phyloP scores from a whole-genome alignment of 2,888 invertebrate genomes.

The Euphydryas editha region DNA sequence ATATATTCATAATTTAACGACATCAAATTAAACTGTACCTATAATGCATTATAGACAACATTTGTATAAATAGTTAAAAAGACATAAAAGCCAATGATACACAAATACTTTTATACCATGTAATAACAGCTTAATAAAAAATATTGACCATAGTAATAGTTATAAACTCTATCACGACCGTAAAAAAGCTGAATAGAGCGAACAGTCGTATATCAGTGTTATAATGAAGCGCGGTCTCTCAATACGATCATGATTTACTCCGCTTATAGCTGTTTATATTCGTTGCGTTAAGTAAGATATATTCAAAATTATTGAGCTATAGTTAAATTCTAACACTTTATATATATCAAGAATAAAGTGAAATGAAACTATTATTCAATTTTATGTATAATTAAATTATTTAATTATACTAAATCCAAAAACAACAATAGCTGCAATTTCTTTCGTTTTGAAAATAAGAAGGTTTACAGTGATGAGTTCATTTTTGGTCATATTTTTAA shows the following conservation, averaged over 20 bases:
- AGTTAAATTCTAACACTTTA: not conserved
- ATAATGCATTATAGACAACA: too few species aligned
- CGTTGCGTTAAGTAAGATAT: not conserved
- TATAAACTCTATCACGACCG: slow-evolving; percentile 37
- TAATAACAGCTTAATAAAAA: slow-evolving; percentile 6
- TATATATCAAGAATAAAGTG: too few species aligned
- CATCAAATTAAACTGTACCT: too few species aligned
- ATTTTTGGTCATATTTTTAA: too few species aligned
- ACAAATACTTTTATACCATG: slow-evolving; percentile 4
- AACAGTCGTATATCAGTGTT: slow-evolving; percentile 22
- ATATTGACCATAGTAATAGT: slow-evolving; percentile 18
- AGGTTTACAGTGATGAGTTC: too few species aligned
- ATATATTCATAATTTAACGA: too few species aligned
- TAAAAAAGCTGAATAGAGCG: slow-evolving; percentile 33
- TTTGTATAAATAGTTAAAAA: too few species aligned
- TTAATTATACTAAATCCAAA: too few species aligned
- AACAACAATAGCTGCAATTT: too few species aligned
- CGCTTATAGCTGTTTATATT: not conserved
- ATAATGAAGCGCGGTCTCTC: slow-evolving; percentile 24
- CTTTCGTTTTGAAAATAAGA: too few species aligned
- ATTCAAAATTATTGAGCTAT: not conserved
- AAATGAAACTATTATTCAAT: too few species aligned
- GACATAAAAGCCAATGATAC: slow-evolving; percentile 1
- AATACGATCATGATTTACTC: slow-evolving; percentile 25
- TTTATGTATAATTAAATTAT: too few species aligned